Evolutionary conservation across 2,113 vertebrate species (phyloP), one percentile per base, ranked within the genome.

Genomic region (Psophia crepitans): DNA sequence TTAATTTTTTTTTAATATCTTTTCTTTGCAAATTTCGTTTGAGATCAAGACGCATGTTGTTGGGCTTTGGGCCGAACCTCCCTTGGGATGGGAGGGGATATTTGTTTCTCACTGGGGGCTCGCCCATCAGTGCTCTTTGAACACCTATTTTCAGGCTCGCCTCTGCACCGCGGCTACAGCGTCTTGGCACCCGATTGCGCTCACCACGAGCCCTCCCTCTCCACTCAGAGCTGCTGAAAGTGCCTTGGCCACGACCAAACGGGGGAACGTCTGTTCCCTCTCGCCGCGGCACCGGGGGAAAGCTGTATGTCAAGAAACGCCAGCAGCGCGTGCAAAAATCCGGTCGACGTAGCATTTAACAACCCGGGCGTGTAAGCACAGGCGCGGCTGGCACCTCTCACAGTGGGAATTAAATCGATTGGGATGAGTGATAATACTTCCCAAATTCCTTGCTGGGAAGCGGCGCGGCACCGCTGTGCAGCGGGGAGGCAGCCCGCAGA

Each of bases 271-370:
- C 73, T 80, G 66, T 22, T 86, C 75, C 90, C 27, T 14, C 78
- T 84, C 1, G 0, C 81, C 41, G 4, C 1, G 2, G 83, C 65
- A 4, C 51, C 2, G 39, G 75, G 26, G 68, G 43, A 89, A 73
- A 90, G 79, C 58, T 28, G 51, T 3, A 9, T 39, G 49, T 39
- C 76, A 27, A 39, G 76, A 16, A 90, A 68, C 3, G 1, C 8
- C 1, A 1, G 1, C 0, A 2, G 48, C 11, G 58, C 1, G 0
- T 16, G 18, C 53, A n/a, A 43, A n/a, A 70, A 53, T 23, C 35
- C 60, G 27, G 6, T 26, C 58, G 5, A 0, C 0, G 11, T 0
- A 5, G 74, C 78, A 73, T 51, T 37, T 9, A 79, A 1, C 37
- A 22, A 33, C 6, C 1, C 5, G 1, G 51, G 4, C 6, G 1